Evolutionary conservation across 1,140 invertebrate species (phyloP), one percentile per base, ranked within the genome.

Genomic region (Cydia splendana): DNA sequence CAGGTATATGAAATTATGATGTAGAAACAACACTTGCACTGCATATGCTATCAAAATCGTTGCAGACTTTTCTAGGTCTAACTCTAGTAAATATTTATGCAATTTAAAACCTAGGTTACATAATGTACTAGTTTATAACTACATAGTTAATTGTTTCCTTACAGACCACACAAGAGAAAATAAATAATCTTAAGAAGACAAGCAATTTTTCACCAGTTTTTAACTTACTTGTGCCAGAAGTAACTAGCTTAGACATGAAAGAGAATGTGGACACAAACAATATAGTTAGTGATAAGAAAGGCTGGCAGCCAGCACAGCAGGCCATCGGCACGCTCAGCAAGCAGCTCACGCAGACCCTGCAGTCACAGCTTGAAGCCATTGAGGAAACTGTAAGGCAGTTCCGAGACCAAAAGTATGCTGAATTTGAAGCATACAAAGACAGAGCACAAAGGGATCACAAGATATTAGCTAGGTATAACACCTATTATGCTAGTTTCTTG

Each of bases 361-460:
- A 93, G 77, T 86, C 88, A 45, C 85, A 92, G 76, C 80, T 93
- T 15, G 92, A 93, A 77, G 87, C 86, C 5, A 84, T 94, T 38
- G 91, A 93, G 69, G 93, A 94, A 76, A 85, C 88, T n/a, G 88
- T 94, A 2, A 86, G 91, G 73, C 88, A 93, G 65, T 94, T 91
- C 80, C 86, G 88, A 83, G 93, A 94, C 77, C 89, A 93, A 76
- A 93, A 94, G 82, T 93, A 91, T 88, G 89, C 88, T 48, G 92
- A 94, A 45, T 93, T 89, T 87, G 92, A 93, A 79, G 88, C 88
- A 24, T 94, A 89, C 81, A 91, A 85, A 87, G 91, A 93, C 78
- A 88, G 82, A 81, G 93, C 93, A 80, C 91, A 93, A 75, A 89
- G 85, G 74, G 93, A 94, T 86, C 93, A 93, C 83, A 92, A 91